Conservation (phyloP, 2,113 vertebrate genomes). For the Mus pahari region DNA sequence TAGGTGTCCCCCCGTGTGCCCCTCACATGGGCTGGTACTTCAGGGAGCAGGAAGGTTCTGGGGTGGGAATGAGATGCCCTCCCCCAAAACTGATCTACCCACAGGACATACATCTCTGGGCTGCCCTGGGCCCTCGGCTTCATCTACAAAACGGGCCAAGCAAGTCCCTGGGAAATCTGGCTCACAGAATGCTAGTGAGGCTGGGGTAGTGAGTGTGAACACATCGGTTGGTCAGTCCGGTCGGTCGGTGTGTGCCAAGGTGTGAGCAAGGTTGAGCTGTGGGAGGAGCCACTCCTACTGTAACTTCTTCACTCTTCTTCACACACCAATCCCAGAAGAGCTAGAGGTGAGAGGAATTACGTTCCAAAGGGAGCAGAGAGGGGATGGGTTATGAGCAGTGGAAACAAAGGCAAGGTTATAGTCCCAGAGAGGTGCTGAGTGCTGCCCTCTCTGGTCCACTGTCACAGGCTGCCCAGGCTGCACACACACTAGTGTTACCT, state of each 20-base stretch:
- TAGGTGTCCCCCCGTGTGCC: too few relatives aligned
- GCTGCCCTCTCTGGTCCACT: rapidly evolving
- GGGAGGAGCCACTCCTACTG: not conserved
- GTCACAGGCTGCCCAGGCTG: rapidly evolving
- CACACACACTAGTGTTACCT: rapidly evolving
- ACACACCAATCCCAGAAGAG: not conserved
- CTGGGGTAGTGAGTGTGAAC: not conserved
- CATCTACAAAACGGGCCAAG: not conserved
- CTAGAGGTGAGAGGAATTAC: not conserved
- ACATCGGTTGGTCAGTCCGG: too few relatives aligned
- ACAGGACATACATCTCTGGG: rapidly evolving
- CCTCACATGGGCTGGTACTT: rapidly evolving
- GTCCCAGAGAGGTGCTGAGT: too few relatives aligned
- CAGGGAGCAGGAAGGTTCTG: not conserved
- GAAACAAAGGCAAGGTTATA: not conserved
- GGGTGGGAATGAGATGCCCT: rapidly evolving
- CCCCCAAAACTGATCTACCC: rapidly evolving
- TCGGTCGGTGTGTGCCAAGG: rapidly evolving
- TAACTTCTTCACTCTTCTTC: not conserved
- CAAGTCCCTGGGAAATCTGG: too few relatives aligned
- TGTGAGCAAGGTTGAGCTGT: not conserved
- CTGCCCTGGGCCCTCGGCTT: not conserved
- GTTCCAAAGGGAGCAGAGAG: not conserved
- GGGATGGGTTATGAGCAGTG: not conserved
- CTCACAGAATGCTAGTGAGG: not conserved